Evolutionary conservation across 2,888 invertebrate genomes (phyloP), one percentile per base, ranked within the genome.

Genomic region (Epistrophe grossulariae): DNA sequence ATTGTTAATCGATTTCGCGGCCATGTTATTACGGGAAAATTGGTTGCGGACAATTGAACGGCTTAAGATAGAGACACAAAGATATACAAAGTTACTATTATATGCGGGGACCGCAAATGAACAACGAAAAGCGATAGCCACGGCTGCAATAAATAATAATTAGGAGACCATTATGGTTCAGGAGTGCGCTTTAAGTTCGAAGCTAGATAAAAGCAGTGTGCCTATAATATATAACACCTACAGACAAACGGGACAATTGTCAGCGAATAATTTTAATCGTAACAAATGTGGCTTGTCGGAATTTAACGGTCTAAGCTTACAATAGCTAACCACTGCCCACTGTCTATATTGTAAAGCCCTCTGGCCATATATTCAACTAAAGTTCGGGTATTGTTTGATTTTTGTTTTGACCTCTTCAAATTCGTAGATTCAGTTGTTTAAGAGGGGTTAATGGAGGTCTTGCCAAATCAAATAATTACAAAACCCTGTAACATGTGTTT

Each of bases 131-230:
- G 17, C 71, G 68, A 88, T 85, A 89, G 88, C 89, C 89, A 87
- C 76, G 81, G 81, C 87, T 55, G 89, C 89, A 88, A 90, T 90
- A 90, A 90, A 90, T 90, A 90, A 90, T 90, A 90, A 90, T 90
- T 90, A 90, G 90, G 89, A 88, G 89, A 82, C 89, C 88, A 90
- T 90, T 90, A 89, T 89, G 80, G 55, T 55, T 64, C 38, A 68
- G 66, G 79, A 79, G 79, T 82, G 79, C 45, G 71, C 77, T 68
- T 82, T 70, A 55, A 78, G 64, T 64, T 31, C 31, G 38, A 77
- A 70, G 17, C n/a, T 76, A 73, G 62, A 73, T 59, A 68, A 73
- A 83, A n/a, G n/a, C 60, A 28, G 40, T 40, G 28, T 45, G 50
- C 31, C 77, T n/a, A n/a, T n/a, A n/a, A n/a, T n/a, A 31, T n/a